These are phyloP conservation scores for Allobates femoralis DNA, from an alignment of 2,797 vertebrate genomes.

Conservation along the genomic window DNA sequence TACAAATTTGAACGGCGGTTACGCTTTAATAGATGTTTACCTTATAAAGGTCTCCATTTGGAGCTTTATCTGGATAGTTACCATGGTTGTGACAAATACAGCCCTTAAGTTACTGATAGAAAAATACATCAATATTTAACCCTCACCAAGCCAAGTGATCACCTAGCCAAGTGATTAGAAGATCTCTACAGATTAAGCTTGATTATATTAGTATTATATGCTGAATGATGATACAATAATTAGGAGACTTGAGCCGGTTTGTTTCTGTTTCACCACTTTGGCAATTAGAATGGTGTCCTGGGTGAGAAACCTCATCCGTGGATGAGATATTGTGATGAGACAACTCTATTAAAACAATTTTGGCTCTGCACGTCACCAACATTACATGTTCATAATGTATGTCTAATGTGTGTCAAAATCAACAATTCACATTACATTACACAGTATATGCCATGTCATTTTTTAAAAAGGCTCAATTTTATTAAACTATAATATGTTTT, in stretches of 20 bases:
- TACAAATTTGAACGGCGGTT: too few species aligned
- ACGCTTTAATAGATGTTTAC: not conserved
- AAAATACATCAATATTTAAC: too few species aligned
- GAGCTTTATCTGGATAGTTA: not conserved
- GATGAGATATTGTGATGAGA: not conserved
- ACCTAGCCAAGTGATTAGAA: not conserved
- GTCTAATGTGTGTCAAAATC: not conserved
- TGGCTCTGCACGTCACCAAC: not conserved
- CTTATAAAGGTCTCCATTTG: not conserved
- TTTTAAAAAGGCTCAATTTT: not conserved
- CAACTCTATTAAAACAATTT: not conserved
- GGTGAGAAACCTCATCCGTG: not conserved
- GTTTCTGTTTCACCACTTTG: too few species aligned
- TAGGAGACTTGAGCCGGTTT: too few species aligned
- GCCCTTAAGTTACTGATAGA: not conserved
- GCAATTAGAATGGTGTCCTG: not conserved
- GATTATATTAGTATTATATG: too few species aligned
- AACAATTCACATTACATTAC: not conserved
- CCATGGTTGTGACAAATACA: not conserved
- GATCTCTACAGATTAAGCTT: too few species aligned
- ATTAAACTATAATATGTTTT: not conserved
- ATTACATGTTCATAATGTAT: not conserved
- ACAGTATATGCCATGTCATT: not conserved
- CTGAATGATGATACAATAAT: too few species aligned
- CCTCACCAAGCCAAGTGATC: too few species aligned